phyloP scores from a whole-genome alignment of 2,888 invertebrate species.

The Plagodis dolabraria region DNA sequence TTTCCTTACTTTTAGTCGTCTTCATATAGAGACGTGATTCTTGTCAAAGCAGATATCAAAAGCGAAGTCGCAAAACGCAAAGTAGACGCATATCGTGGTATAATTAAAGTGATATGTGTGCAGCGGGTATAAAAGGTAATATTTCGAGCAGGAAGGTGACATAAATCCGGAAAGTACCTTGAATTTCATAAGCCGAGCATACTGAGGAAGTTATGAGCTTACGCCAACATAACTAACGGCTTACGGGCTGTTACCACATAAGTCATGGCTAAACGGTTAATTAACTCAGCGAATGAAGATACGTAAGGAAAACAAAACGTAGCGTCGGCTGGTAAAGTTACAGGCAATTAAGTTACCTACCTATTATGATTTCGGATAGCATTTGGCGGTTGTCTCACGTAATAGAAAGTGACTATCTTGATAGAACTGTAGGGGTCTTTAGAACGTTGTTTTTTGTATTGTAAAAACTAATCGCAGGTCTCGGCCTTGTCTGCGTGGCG shows the following conservation, averaged over 20 bases:
- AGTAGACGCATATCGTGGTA: neutral
- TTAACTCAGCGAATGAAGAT: constrained; percentile 9
- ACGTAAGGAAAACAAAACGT: constrained; percentile 6
- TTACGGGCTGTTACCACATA: constrained; percentile 21
- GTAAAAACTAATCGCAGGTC: too few relatives aligned
- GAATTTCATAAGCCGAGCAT: constrained; percentile 25
- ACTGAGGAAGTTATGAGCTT: constrained; percentile 25
- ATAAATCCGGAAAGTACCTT: constrained; percentile 27
- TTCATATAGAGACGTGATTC: too few relatives aligned
- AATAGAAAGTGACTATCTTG: too few relatives aligned
- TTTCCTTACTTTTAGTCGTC: too few relatives aligned
- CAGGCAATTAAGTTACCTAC: neutral
- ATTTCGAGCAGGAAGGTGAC: constrained; percentile 28
- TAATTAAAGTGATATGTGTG: constrained; percentile 8
- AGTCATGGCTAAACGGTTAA: constrained; percentile 24
- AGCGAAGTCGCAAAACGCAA: too few relatives aligned
- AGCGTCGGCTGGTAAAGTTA: neutral
- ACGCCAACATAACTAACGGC: constrained; percentile 26
- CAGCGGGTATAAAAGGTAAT: constrained; percentile 8
- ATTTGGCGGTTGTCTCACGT: neutral
- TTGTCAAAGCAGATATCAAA: too few relatives aligned
- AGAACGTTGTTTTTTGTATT: too few relatives aligned
- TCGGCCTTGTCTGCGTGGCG: too few relatives aligned
- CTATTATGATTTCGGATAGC: neutral
- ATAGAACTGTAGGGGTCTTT: too few relatives aligned